Base-by-base conservation (phyloP, 2,888 invertebrate species). In the Romanomermis culicivorax region DNA sequence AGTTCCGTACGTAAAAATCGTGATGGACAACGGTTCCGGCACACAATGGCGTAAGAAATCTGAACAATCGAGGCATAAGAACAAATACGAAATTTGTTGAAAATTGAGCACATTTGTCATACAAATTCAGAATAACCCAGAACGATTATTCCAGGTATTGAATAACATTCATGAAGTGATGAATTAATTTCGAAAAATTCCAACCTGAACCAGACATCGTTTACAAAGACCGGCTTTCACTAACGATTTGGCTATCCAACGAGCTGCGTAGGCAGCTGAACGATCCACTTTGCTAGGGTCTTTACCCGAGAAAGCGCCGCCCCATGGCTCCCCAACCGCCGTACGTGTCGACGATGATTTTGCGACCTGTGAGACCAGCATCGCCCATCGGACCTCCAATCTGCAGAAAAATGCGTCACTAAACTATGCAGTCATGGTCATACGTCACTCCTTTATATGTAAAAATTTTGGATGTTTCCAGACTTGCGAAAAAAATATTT, bases 321-420 rank as follows among this genome's bases (percentile, higher is more conserved):
- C 95, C 48, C 71, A 95, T 95, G 42, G 93, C 93, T 60, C 95
- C 95, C 95, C 95, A 95, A 1, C 97, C 97, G 56, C 97, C 97
- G 71, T 97, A 97, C 29, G 95, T 97, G 74, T 97, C 97, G 49
- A 97, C 95, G 66, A 97, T 97, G 66, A 97, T 97, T 76, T 97
- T 97, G 57, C 97, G 80, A 2, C 97, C 97, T 4, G 97, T 97
- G 58, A 68, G 61, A 47, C 64, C 60, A 26, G 56, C 55, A 29
- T 58, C 58, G 36, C 36, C 50, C 58, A 45, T n/a, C 47, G 47
- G 47, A 45, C 47, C 47, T 7, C 47, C 47, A 7, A 36, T 36
- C n/a, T n/a, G n/a, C n/a, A n/a, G n/a, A n/a, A n/a, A n/a, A n/a
- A n/a, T n/a, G n/a, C n/a, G n/a, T n/a, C n/a, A n/a, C n/a, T n/a